Conservation (phyloP, 2,888 invertebrate genomes). For the Hydroisotoma schaefferi region DNA sequence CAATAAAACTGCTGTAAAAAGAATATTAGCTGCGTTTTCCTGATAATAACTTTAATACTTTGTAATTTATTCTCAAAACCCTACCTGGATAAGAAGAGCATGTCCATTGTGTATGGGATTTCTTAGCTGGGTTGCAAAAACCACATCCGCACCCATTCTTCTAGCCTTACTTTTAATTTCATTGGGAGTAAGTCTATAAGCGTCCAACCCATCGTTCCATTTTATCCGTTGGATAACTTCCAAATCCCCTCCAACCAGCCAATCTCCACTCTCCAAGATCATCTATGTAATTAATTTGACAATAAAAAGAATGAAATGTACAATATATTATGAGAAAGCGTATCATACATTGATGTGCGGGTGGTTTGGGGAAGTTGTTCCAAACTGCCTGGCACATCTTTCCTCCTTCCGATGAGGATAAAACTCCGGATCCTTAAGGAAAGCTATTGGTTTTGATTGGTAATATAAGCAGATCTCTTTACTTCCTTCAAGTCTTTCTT, state of each 20-base stretch:
- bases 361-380: slow-evolving; percentile 78
- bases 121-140: slow-evolving; percentile 95
- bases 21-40: too few species aligned
- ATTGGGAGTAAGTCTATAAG: slow-evolving; percentile 88
- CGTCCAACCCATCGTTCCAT: slow-evolving; percentile 94
- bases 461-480: slow-evolving; percentile 66
- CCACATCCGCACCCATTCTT: slow-evolving; percentile 84
- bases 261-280: slow-evolving; percentile 89
- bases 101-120: slow-evolving; percentile 99
- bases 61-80: background rate
- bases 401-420: slow-evolving; percentile 93
- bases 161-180: slow-evolving; percentile 78
- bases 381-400: slow-evolving; percentile 86
- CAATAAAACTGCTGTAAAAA: too few species aligned
- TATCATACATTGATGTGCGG: slow-evolving; percentile 78
- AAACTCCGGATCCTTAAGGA: slow-evolving; percentile 83
- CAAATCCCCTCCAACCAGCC: slow-evolving; percentile 90
- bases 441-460: slow-evolving; percentile 66
- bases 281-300: slow-evolving; percentile 59
- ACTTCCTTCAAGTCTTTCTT: slow-evolving; percentile 66
- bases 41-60: background rate
- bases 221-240: slow-evolving; percentile 82
- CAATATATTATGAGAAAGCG: slow-evolving; percentile 13
- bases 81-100: slow-evolving; percentile 86
- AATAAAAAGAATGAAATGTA: background rate